phyloP scores from a whole-genome alignment of 2,113 vertebrate species.

The Engraulis encrasicolus region DNA sequence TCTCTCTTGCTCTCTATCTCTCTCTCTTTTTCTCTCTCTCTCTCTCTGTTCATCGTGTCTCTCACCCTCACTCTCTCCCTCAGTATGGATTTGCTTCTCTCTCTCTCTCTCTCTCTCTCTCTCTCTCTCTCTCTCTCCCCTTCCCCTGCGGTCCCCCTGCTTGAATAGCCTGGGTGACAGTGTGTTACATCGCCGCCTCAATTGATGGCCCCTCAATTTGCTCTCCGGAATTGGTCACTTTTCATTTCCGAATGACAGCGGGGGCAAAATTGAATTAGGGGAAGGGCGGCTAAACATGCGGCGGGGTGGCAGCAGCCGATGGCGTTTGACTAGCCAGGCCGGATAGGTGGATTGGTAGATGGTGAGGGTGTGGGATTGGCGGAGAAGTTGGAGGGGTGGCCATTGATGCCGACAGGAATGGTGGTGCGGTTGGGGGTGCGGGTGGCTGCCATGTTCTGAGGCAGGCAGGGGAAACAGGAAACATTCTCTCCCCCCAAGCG shows the following conservation, averaged over 20 bases:
- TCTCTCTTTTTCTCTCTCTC: background rate
- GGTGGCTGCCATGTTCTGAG: too few species aligned
- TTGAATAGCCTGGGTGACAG: conserved; percentile 54
- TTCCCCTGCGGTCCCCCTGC: too few species aligned
- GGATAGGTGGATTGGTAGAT: too few species aligned
- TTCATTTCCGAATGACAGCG: conserved; percentile 58
- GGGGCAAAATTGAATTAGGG: conserved; percentile 58
- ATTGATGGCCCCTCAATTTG: conserved; percentile 72
- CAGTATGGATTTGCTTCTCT: background rate
- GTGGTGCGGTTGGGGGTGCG: too few species aligned
- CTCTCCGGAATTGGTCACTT: conserved; percentile 65
- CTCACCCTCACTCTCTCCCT: background rate
- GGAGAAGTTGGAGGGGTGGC: background rate
- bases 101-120: background rate
- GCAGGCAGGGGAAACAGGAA: background rate
- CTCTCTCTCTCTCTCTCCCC: conserved; percentile 28
- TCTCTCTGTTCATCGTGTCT: conserved; percentile 1
- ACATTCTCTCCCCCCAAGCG: conserved; percentile 13
- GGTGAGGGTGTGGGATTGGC: background rate
- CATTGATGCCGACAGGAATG: too few species aligned
- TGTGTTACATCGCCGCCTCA: conserved; percentile 45
- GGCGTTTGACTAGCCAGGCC: too few species aligned
- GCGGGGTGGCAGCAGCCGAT: too few species aligned
- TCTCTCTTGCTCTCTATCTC: background rate
- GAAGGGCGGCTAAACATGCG: too few species aligned